Base-by-base conservation (phyloP, 2,113 vertebrate species). In the Kryptolebias marmoratus region DNA sequence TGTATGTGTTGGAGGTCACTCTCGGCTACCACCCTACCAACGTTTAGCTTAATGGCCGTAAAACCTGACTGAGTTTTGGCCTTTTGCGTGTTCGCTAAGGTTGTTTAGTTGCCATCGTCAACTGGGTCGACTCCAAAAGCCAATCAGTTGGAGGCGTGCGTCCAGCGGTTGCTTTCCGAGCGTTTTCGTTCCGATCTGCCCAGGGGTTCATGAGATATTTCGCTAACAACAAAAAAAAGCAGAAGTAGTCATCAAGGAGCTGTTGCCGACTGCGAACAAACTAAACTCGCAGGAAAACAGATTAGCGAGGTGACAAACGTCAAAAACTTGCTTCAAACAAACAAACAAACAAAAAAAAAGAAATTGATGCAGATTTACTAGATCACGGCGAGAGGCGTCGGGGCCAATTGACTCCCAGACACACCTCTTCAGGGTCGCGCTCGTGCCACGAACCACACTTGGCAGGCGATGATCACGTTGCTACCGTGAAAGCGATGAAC, bases 401-500 rank as follows among this genome's bases (percentile, higher is more conserved):
- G 27, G 67, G 68, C 82, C 64, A 70, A 66, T 60, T 60, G 80
- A 81, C 71, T 67, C n/a, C 5, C 54, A 77, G 82, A 87, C 80
- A 87, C 74, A 84, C 81, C 75, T 88, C 75, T 88, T 79, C 67
- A 49, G 76, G 77, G 79, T 71, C 80, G 66, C 81, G 76, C 79
- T 89, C 61, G 81, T 73, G 77, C 73, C 78, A 86, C 87, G 77
- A 91, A 91, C 79, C 79, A 49, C 69, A 71, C 71, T 85, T 90
- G 87, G 89, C 84, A 90, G 84, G 81, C 80, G 64, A 80, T 77
- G 77, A 84, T 91, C 83, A 82, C 32, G 74, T 86, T 84, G 79
- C 85, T 70, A 80, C 58, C 74, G 55, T 80, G 87, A 85, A 82
- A 65, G 84, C 88, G 89, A 88, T 79, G 85, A 90, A 91, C 87